Conservation (phyloP, 2,113 vertebrate species). For the Theropithecus gelada region DNA sequence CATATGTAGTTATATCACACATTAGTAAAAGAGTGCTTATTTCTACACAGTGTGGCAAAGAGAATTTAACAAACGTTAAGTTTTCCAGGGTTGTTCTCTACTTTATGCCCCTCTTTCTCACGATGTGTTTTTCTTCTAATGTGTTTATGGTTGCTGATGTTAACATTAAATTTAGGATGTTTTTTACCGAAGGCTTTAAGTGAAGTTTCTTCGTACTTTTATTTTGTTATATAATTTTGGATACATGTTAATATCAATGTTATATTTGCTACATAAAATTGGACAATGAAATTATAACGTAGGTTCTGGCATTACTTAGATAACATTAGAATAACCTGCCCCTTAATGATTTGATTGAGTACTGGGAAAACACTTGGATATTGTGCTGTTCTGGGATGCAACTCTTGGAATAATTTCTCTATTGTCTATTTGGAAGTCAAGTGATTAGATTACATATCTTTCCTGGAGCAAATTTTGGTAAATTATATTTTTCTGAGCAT, state of each 20-base stretch:
- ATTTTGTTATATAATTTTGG: not conserved
- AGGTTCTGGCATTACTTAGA: not conserved
- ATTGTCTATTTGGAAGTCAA: not conserved
- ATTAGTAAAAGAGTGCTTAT: not conserved
- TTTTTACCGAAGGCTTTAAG: not conserved
- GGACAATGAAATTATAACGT: not conserved
- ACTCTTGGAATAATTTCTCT: not conserved
- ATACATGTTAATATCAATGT: not conserved
- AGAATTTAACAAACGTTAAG: not conserved
- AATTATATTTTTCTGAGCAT: not conserved
- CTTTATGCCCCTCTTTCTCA: not conserved
- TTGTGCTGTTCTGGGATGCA: not conserved
- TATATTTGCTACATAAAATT: not conserved
- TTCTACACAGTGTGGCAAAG: not conserved
- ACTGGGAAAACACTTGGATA: not conserved
- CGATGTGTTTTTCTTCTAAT: not conserved
- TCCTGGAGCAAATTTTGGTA: not conserved
- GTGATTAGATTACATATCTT: not conserved
- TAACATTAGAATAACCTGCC: not conserved
- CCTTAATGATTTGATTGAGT: not conserved
- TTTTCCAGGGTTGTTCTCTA: not conserved
- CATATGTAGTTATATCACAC: not conserved
- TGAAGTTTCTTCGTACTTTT: not conserved
- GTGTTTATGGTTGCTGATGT: not conserved
- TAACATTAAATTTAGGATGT: not conserved